Conservation (phyloP, 2,797 vertebrate species). For the Gymnodraco acuticeps region DNA sequence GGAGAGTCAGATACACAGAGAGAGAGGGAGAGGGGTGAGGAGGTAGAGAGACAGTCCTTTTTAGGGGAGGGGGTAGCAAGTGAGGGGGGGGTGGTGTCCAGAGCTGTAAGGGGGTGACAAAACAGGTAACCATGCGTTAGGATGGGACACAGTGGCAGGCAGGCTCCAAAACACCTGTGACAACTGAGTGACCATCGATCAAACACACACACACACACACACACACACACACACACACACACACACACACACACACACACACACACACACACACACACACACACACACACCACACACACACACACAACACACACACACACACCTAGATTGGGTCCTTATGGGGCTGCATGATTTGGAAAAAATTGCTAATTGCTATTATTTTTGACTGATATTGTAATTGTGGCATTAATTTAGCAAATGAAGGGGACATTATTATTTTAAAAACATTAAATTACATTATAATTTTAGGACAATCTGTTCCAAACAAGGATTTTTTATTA, state of each 20-base stretch:
- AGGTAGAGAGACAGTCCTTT: conserved; percentile 68
- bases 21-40: conserved; percentile 40
- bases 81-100: conserved; percentile 85
- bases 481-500: too few relatives aligned
- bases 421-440: too few relatives aligned
- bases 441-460: too few relatives aligned
- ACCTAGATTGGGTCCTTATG: too few relatives aligned
- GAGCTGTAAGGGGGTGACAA: conserved; percentile 86
- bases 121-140: conserved; percentile 87
- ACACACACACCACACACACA: conserved; percentile 18
- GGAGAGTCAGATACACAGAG: conserved; percentile 44
- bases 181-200: conserved; percentile 67
- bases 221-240: conserved; percentile 23
- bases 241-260: conserved; percentile 22
- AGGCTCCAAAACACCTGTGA: conserved; percentile 77
- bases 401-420: too few relatives aligned
- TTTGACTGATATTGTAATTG: too few relatives aligned
- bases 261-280: conserved; percentile 13
- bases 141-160: conserved; percentile 78
- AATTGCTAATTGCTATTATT: too few relatives aligned
- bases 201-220: conserved; percentile 34
- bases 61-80: conserved; percentile 80
- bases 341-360: too few relatives aligned
- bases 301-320: conserved; percentile 13
- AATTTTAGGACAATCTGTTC: too few relatives aligned